Evolutionary conservation across 2,888 invertebrate genomes (phyloP).

Genomic region (Heliothis peltigera): DNA sequence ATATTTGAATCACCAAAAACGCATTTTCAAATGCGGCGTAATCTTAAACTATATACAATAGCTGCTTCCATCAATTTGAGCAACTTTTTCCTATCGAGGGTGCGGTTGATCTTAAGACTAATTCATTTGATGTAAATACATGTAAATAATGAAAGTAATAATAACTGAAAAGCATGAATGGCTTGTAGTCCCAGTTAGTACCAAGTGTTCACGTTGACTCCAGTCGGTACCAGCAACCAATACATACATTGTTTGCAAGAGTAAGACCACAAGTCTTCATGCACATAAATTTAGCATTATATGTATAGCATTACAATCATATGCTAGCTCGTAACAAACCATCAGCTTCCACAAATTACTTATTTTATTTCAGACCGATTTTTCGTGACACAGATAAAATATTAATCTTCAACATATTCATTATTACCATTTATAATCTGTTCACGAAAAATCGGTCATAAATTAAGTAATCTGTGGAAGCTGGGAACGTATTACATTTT

Average conservation of each 20-base stretch:
- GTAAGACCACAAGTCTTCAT: background rate
- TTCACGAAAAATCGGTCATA: background rate
- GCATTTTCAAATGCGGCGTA: background rate
- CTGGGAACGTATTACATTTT: background rate
- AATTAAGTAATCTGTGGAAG: constrained; percentile 11
- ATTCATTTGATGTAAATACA: no score
- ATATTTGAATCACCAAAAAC: background rate
- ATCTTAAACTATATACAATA: background rate
- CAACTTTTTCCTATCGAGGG: background rate
- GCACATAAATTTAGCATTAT: no score
- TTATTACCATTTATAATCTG: background rate
- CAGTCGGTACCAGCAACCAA: no score
- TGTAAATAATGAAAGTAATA: no score
- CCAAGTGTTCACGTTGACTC: background rate
- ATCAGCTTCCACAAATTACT: constrained; percentile 8
- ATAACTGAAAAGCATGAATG: background rate
- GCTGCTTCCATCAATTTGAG: background rate
- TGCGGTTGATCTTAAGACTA: no score
- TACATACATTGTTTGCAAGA: background rate
- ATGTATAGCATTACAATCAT: background rate
- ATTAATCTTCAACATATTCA: no score
- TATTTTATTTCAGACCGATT: background rate
- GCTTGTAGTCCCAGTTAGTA: background rate
- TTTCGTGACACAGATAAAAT: background rate
- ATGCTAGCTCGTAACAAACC: background rate